These are phyloP conservation scores for Chiloscyllium plagiosum DNA, from an alignment of 2,113 vertebrate species.

Conservation along the genomic window DNA sequence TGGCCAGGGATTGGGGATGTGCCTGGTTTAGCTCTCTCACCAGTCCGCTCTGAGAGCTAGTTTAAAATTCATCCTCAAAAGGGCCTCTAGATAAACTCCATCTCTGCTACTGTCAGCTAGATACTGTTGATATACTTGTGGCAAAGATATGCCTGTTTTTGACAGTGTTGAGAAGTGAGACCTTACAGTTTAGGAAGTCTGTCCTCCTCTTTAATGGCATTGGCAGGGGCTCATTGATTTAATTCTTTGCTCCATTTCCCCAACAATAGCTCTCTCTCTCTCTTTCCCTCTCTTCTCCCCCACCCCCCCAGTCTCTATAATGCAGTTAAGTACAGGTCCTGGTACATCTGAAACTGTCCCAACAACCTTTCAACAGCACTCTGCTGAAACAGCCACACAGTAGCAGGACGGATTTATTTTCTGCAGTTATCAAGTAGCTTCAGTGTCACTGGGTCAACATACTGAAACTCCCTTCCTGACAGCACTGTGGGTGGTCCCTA, in stretches of 20 bases:
- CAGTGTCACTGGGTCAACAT: too few relatives aligned
- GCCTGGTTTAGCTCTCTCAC: background rate
- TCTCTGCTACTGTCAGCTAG: background rate
- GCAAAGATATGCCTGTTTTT: background rate
- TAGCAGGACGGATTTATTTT: too few relatives aligned
- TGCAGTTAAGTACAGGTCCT: background rate
- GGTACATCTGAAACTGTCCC: background rate
- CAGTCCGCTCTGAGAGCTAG: background rate
- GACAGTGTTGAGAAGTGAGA: background rate
- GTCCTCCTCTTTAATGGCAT: background rate
- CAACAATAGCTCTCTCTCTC: too few relatives aligned
- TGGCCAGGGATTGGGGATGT: background rate
- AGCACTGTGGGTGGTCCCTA: too few relatives aligned
- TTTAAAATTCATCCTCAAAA: background rate
- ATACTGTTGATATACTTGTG: background rate
- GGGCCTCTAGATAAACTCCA: background rate
- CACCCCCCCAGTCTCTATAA: background rate
- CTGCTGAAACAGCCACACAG: background rate
- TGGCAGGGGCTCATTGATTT: background rate
- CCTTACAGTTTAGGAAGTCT: background rate
- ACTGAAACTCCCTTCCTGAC: too few relatives aligned
- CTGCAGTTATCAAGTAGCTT: too few relatives aligned
- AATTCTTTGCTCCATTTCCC: background rate
- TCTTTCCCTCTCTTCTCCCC: too few relatives aligned
- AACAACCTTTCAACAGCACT: background rate